Evolutionary conservation across 2,888 invertebrate genomes (phyloP).

Genomic region (Papilio protenor): DNA sequence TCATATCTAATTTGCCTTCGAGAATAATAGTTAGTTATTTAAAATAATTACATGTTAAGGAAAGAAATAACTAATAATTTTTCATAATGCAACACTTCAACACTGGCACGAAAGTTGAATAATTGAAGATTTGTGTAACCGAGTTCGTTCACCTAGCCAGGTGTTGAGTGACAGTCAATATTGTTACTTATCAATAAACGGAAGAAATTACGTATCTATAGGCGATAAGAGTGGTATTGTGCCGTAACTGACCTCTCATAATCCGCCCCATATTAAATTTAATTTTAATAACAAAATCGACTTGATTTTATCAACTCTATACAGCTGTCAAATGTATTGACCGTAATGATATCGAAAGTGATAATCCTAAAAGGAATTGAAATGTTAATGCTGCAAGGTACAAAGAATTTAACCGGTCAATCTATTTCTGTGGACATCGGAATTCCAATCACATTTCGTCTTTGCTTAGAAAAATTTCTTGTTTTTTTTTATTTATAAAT

Average conservation of each 20-base stretch:
- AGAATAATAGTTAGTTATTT: no score
- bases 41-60: background rate
- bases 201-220: conserved; percentile 75
- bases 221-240: conserved; percentile 66
- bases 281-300: conserved; percentile 63
- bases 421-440: conserved; percentile 10
- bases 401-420: conserved; percentile 13
- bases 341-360: conserved; percentile 48
- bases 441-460: conserved; percentile 10
- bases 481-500: background rate
- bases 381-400: conserved; percentile 28
- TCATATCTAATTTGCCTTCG: no score
- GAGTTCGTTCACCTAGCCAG: conserved; percentile 74
- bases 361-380: conserved; percentile 17
- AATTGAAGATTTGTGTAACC: conserved; percentile 48
- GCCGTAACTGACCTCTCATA: conserved; percentile 76
- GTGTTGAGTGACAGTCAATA: conserved; percentile 74
- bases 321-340: conserved; percentile 67
- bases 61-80: background rate
- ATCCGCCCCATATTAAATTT: conserved; percentile 70
- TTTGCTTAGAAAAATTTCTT: background rate
- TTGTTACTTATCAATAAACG: conserved; percentile 73
- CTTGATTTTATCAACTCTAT: conserved; percentile 63
- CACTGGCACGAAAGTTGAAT: background rate
- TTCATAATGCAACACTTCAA: background rate